These are phyloP conservation scores for Brachionus angularis DNA, from an alignment of 1,140 invertebrate genomes.

Conservation along the genomic window DNA sequence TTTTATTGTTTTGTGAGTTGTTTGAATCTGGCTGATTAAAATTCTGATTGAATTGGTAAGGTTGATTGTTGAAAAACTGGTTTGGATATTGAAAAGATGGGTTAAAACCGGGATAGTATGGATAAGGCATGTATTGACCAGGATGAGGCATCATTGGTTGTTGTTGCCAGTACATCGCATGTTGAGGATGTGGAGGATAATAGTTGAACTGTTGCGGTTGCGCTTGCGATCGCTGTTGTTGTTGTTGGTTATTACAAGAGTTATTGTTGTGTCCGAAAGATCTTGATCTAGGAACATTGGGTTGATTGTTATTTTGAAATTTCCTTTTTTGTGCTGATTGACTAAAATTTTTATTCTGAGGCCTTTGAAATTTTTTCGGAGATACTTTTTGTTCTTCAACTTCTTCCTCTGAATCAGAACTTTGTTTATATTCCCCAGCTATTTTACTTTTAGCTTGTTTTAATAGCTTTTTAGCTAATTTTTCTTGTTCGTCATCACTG, in stretches of 20 bases:
- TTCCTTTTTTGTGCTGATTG: slow-evolving; percentile 30
- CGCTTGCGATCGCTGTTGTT: too few relatives aligned
- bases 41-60: slow-evolving; percentile 26
- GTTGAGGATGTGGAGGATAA: not conserved
- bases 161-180: not conserved
- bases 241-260: not conserved
- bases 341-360: not conserved
- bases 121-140: too few relatives aligned
- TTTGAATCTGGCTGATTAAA: not conserved
- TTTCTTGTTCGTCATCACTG: slow-evolving; percentile 44
- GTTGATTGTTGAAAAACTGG: too few relatives aligned
- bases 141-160: not conserved
- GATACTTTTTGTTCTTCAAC: slow-evolving; percentile 1
- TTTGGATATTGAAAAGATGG: not conserved
- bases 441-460: slow-evolving; percentile 13
- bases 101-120: not conserved
- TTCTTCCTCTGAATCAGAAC: slow-evolving; percentile 11
- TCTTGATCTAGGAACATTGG: not conserved
- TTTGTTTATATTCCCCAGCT: not conserved
- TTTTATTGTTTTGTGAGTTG: not conserved
- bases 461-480: not conserved
- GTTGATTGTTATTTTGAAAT: not conserved
- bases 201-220: too few relatives aligned
- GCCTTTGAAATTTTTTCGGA: slow-evolving; percentile 2
- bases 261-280: not conserved